Conservation (phyloP, 2,888 invertebrate genomes). For the Gymnosoma rotundatum region DNA sequence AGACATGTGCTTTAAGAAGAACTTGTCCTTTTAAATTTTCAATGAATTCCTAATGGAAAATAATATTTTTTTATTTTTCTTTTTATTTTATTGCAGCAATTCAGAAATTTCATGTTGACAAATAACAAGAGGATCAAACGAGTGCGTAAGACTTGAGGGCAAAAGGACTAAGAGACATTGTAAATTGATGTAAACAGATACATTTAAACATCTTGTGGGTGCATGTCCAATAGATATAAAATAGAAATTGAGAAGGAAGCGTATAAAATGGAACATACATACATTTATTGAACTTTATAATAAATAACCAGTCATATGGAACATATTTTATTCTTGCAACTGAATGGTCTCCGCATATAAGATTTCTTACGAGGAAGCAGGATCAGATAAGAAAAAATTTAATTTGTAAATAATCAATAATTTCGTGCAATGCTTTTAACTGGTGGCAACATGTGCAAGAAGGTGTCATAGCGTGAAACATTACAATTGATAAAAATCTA, state of each 20-base stretch:
- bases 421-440: conserved; percentile 53
- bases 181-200: conserved; percentile 53
- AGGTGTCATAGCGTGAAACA: conserved; percentile 66
- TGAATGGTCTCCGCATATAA: not conserved
- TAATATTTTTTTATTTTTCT: conserved; percentile 51
- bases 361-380: conserved; percentile 11
- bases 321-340: conserved; percentile 15
- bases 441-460: conserved; percentile 64
- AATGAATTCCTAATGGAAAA: conserved; percentile 63
- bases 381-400: conserved; percentile 28
- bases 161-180: conserved; percentile 37
- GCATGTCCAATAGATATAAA: conserved; percentile 18
- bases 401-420: conserved; percentile 66
- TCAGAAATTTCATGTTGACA: conserved; percentile 59
- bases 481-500: conserved; percentile 59
- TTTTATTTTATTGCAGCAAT: conserved; percentile 57
- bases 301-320: conserved; percentile 58
- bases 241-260: conserved; percentile 23
- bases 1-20: conserved; percentile 34
- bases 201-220: conserved; percentile 28
- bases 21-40: conserved; percentile 42
- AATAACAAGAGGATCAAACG: conserved; percentile 59
- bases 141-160: conserved; percentile 47
- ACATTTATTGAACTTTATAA: conserved; percentile 54
- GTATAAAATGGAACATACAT: conserved; percentile 21